These are phyloP conservation scores for Ypsolopha scabrella DNA, from an alignment of 2,888 invertebrate species.

Conservation along the genomic window DNA sequence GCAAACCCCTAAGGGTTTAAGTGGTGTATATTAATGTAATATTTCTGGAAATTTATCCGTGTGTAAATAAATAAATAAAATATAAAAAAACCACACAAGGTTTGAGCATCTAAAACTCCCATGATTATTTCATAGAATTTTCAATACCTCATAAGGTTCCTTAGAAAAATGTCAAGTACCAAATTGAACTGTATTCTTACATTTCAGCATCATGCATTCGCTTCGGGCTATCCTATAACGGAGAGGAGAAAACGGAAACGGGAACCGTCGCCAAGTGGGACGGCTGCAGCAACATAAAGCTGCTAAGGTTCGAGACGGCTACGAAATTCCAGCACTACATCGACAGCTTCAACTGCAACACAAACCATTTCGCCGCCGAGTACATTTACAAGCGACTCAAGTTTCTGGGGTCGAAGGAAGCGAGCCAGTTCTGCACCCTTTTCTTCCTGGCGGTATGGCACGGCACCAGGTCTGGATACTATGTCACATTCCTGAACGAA, in stretches of 20 bases:
- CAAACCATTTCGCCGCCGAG: slow-evolving; percentile 94
- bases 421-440: slow-evolving; percentile 87
- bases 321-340: slow-evolving; percentile 90
- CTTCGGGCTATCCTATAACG: slow-evolving; percentile 88
- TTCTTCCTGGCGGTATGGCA: slow-evolving; percentile 96
- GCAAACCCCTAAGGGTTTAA: no score
- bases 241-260: slow-evolving; percentile 70
- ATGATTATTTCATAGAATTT: no score
- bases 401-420: slow-evolving; percentile 74
- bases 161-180: background rate
- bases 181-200: background rate
- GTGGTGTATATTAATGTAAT: no score
- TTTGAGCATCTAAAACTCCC: no score
- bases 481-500: slow-evolving; percentile 92
- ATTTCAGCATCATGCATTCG: slow-evolving; percentile 62
- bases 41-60: no score
- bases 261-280: slow-evolving; percentile 74
- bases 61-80: no score
- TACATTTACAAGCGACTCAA: slow-evolving; percentile 95
- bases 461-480: slow-evolving; percentile 95
- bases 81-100: no score
- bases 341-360: slow-evolving; percentile 94
- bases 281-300: slow-evolving; percentile 89
- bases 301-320: slow-evolving; percentile 85
- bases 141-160: no score